Evolutionary conservation across 2,888 invertebrate species (phyloP), one percentile per base, ranked within the genome.

Genomic region (Glyphotaelius pellucidus): DNA sequence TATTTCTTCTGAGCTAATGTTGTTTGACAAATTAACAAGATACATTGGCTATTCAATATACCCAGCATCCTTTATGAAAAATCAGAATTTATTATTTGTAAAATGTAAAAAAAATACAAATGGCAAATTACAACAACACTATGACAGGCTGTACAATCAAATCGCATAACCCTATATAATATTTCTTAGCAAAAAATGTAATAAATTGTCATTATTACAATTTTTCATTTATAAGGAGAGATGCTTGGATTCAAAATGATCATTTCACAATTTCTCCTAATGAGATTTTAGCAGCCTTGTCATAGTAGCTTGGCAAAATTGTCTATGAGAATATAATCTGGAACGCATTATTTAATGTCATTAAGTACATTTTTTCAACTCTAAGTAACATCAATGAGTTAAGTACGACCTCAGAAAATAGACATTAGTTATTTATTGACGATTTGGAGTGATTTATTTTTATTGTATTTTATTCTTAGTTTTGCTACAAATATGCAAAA

Each of bases 351-450:
- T 67, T 67, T 67, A 2, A 25, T 67, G 67, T 67, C 67, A 67
- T 9, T 67, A 67, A 67, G 67, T 67, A 67, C 67, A 9, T 67
- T 14, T 9, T 67, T 67, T 14, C 87, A 12, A 47, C 42, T 12
- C 42, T 87, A 67, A 87, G 87, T 87, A 47, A 31, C 35, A 83
- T 87, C 52, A 31, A 12, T 67, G 9, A 67, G 14, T 87, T 87
- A 87, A 87, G 87, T 87, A 87, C 87, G 31, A 52, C 12, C 15
- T 83, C 83, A 83, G 30, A 87, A 47, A 86, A 86, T 47, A 47
- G 87, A 47, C 42, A 47, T 3, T 0, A 47, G 25, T n/a, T 67
- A 7, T 19, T 25, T 19, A 52, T 67, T 67, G 25, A 67, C 25
- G 67, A 67, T 67, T 67, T 67, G n/a, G n/a, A n/a, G 9, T 67